Base-by-base conservation (phyloP, 2,888 invertebrate genomes). In the Hydrotaea diabolus region DNA sequence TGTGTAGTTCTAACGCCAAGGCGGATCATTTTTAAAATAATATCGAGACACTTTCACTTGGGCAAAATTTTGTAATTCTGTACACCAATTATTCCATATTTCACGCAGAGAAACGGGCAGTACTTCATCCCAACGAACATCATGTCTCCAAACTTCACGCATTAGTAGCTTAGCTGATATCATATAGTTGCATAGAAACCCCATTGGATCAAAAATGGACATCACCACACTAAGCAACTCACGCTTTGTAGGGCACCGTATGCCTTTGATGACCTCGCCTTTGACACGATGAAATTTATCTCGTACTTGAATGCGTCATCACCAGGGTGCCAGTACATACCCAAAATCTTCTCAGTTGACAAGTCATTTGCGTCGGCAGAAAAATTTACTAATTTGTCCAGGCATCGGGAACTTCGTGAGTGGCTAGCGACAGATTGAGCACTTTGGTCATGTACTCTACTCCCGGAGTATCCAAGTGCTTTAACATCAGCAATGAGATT, bases 131-230 rank as follows among this genome's bases (percentile, higher is more conserved):
- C 43, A 71, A 31, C 31, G 11, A 4, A 36, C 11, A 59, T 19
- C 19, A 36, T 64, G 36, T 36, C 64, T 83, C 74, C 77, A 83
- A 9, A 43, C 43, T 13, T 64, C 77, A 15, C 49, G 77, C 19
- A 77, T 17, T 46, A 80, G 19, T 17, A 75, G 39, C 43, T 80
- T 80, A 13, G 57, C 46, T 1, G 23, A 31, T 26, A 8, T 23
- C 26, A 49, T 46, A 49, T 9, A 78, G 13, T 19, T 72, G 13
- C 19, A 11, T 57, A 57, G 23, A 13, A 23, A 26, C 2, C 26
- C 59, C 15, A 64, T 31, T 11, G 75, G 46, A 64, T 46, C 75
- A 23, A 26, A 76, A 9, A 76, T 49, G 19, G 75, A 62, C 75
- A 64, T 76, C 53, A 39, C 39, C 13, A 76, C 64, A 62, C 64